These are phyloP conservation scores for Falco columbarius DNA, from an alignment of 2,797 vertebrate species.

Conservation along the genomic window DNA sequence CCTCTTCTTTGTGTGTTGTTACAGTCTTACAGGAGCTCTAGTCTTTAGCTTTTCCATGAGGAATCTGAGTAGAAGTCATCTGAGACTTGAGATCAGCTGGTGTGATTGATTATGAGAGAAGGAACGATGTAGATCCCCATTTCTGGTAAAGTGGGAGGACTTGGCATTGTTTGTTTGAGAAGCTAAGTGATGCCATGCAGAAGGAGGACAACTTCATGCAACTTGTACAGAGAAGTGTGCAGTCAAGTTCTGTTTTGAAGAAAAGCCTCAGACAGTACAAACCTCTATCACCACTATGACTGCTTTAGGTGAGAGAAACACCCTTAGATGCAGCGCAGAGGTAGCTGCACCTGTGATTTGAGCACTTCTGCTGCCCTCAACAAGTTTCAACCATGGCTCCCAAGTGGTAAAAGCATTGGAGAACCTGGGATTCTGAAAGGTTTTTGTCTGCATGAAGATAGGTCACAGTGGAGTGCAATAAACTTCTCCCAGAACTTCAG, in stretches of 20 bases:
- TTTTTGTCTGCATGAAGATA: not conserved
- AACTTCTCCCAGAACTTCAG: not conserved
- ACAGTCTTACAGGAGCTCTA: not conserved
- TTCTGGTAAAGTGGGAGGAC: not conserved
- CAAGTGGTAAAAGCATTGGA: not conserved
- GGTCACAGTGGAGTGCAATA: not conserved
- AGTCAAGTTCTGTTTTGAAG: not conserved
- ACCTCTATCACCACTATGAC: not conserved
- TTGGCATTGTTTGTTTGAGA: not conserved
- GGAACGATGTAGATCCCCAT: not conserved
- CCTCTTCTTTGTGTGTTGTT: not conserved
- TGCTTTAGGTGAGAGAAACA: not conserved
- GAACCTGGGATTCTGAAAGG: not conserved
- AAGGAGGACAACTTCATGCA: not conserved
- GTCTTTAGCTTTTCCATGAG: not conserved
- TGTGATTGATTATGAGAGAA: not conserved
- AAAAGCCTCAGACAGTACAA: not conserved
- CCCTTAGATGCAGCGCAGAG: not conserved
- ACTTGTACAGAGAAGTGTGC: not conserved
- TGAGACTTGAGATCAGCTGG: not conserved
- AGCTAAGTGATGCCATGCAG: not conserved
- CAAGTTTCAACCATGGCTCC: not conserved
- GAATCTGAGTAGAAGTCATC: not conserved
- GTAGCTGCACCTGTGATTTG: not conserved
- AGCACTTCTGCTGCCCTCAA: not conserved